Evolutionary conservation across 2,888 invertebrate genomes (phyloP), one percentile per base, ranked within the genome.

Genomic region (Ennomos erosarius): DNA sequence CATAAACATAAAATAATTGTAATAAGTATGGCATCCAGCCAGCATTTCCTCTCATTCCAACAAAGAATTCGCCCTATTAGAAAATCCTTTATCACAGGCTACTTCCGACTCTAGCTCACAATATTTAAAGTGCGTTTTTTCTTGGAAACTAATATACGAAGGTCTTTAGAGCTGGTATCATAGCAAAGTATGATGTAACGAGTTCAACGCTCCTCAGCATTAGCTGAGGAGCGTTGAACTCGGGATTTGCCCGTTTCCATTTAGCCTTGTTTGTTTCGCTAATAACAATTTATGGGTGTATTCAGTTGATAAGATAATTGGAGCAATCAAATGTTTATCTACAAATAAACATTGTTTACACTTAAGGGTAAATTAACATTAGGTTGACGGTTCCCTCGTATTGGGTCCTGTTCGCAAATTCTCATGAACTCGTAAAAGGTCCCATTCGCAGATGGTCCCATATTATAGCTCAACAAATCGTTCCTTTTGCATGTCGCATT

Each of bases 21-120:
- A n/a, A 43, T 67, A 68, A 62, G 59, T 63, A 65, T 78, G 78
- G 81, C 76, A 81, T 62, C 62, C 62, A 70, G 75, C 77, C 81
- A 81, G 66, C 69, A 59, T 73, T 79, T 80, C 79, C 69, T 11
- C 36, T 11, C 33, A 47, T 39, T 47, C 13, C 12, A 26, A 40
- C n/a, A n/a, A n/a, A n/a, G n/a, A n/a, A n/a, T n/a, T n/a, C n/a
- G n/a, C n/a, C n/a, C n/a, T n/a, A n/a, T 6, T 5, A 26, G 26
- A 26, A 26, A 26, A 55, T 44, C 11, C 43, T 38, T 42, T 58
- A 52, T 48, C 48, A 43, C 49, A 42, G 38, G 39, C 59, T n/a
- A 75, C 53, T 69, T 69, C 67, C 59, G 59, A 65, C 77, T 70
- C 62, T 78, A 79, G 40, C 9, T 1, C 0, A 0, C 12, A 51